Base-by-base conservation (phyloP, 2,888 invertebrate species). In the Trissolcus japonicus region DNA sequence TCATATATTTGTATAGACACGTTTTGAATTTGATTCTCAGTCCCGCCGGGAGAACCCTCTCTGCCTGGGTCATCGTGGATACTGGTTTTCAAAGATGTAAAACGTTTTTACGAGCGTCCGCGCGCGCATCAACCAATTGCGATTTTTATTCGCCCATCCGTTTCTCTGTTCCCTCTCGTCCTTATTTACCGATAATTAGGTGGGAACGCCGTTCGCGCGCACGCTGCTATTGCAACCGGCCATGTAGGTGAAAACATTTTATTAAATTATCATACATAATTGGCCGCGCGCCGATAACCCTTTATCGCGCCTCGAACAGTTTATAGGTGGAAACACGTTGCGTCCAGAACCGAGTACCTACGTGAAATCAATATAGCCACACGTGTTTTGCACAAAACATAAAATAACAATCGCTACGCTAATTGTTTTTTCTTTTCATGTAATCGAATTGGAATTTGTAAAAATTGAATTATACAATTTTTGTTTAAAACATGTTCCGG, bases 221-320 rank as follows among this genome's bases (percentile, higher is more conserved):
- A 54, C 41, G 29, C 48, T 46, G 48, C 13, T 51, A 51, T 51
- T 16, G 19, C 4, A 0, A 53, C 43, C 35, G 63, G 35, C 63
- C 57, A 53, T 59, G 61, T 66, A 67, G 68, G 76, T 61, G 76
- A 40, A 65, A 66, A 55, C 69, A 53, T 76, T 76, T 76, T 62
- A 71, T 71, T 66, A 61, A 76, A 71, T 71, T 76, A 71, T 69
- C 76, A 71, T 71, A 57, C 59, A 61, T 76, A 76, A 76, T 76
- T 67, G 68, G 56, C 57, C 54, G 67, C 14, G 35, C 56, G 21
- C 43, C 69, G 71, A 76, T 76, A 76, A 71, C 76, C 76, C 71
- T 71, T 76, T 71, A 76, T 71, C 63, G 68, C 48, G 62, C 55
- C 68, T 53, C 59, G 54, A 48, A 59, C 17, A 48, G 67, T 54